Conservation (phyloP, 2,113 vertebrate genomes). For the Microtus ochrogaster region DNA sequence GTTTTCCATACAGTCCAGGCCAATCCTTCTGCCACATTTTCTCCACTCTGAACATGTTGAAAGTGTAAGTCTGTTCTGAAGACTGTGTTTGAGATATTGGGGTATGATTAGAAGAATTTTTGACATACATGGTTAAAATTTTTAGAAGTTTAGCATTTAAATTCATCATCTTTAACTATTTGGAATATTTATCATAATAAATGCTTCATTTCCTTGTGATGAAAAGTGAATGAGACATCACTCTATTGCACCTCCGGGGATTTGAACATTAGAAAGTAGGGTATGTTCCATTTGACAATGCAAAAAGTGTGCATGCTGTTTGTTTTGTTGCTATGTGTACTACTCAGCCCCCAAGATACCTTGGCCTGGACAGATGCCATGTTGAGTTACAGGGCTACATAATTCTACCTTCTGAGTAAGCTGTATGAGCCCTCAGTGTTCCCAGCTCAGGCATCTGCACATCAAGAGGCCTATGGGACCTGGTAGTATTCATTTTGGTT, state of each 20-base stretch:
- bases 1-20: neutral
- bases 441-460: conserved; percentile 51
- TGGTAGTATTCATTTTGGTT: conserved; percentile 45
- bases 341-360: conserved; percentile 66
- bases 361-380: conserved; percentile 59
- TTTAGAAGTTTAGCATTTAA: conserved; percentile 59
- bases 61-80: neutral
- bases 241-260: conserved; percentile 5
- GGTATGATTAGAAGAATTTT: conserved; percentile 55
- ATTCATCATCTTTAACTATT: conserved; percentile 51
- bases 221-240: conserved; percentile 63
- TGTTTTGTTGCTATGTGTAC: conserved; percentile 77
- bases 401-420: conserved; percentile 63
- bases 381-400: conserved; percentile 54
- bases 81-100: neutral
- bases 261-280: conserved; percentile 35
- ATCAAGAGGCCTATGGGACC: neutral
- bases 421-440: conserved; percentile 52
- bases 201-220: conserved; percentile 45
- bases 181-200: conserved; percentile 66
- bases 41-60: neutral
- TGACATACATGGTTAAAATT: conserved; percentile 38
- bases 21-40: neutral
- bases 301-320: conserved; percentile 32
- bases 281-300: conserved; percentile 27